These are phyloP conservation scores for Danio kyathit DNA, from an alignment of 2,797 vertebrate species.

Conservation along the genomic window DNA sequence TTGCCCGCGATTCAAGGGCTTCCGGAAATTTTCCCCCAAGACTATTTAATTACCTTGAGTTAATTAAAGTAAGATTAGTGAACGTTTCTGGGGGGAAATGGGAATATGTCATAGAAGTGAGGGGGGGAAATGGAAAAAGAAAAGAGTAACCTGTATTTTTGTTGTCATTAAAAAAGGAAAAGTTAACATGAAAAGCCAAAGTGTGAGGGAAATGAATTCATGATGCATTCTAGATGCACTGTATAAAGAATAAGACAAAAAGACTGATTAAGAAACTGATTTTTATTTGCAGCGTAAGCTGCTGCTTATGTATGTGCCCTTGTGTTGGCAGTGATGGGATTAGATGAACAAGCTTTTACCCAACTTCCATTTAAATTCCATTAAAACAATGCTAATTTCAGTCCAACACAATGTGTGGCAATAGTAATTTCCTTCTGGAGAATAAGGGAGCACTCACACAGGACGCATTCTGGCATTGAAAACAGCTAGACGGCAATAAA, in stretches of 20 bases:
- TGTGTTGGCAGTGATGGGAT: slow-evolving; percentile 11
- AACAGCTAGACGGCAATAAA: slow-evolving; percentile 28
- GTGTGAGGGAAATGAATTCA: no score
- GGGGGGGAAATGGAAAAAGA: no score
- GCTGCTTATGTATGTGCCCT: slow-evolving; percentile 19
- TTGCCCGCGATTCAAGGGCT: neutral
- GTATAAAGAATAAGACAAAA: neutral
- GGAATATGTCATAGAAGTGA: neutral
- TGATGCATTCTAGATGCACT: neutral
- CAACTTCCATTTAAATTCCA: slow-evolving; percentile 33
- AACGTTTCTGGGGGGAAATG: neutral
- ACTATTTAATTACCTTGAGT: slow-evolving; percentile 18
- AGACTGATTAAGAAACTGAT: slow-evolving; percentile 22
- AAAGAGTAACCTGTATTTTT: neutral
- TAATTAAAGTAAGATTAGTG: slow-evolving; percentile 3
- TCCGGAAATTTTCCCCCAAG: neutral
- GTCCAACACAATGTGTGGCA: slow-evolving; percentile 55
- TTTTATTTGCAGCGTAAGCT: neutral
- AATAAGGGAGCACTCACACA: slow-evolving; percentile 44
- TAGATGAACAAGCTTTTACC: slow-evolving; percentile 1
- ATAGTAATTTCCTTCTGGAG: slow-evolving; percentile 45
- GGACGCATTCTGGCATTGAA: slow-evolving; percentile 47
- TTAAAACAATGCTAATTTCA: slow-evolving; percentile 68
- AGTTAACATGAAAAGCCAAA: neutral
- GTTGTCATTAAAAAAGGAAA: neutral